Percentiles rank a stretch among this genome's conserved stretches.
Evolutionary conservation across 2,888 invertebrate species (phyloP).

Genomic region (Chrysodeixis includens): DNA sequence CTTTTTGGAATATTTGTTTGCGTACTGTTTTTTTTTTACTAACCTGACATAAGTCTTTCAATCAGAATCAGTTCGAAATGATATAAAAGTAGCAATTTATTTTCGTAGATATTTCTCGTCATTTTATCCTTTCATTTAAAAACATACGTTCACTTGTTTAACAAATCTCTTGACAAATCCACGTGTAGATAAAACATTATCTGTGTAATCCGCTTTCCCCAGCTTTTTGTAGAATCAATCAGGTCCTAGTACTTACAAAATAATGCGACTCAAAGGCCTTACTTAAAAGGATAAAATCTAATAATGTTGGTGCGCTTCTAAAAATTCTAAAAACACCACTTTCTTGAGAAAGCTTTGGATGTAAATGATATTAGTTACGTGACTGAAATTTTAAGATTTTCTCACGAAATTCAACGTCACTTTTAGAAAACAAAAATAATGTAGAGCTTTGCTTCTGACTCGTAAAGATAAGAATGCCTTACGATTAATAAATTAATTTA

Average conservation of each 20-base stretch:
- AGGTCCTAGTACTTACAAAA: constrained; percentile 15
- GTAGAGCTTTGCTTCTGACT: constrained; percentile 28
- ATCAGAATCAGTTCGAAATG: too few relatives aligned
- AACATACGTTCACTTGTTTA: too few relatives aligned
- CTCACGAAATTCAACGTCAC: constrained; percentile 36
- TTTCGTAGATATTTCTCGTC: too few relatives aligned
- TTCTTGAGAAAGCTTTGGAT: constrained; percentile 54
- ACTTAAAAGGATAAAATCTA: constrained; percentile 32
- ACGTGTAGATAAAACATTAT: not conserved
- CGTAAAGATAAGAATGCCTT: not conserved
- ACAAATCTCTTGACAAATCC: too few relatives aligned
- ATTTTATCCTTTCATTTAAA: too few relatives aligned
- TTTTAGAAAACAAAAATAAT: constrained; percentile 33
- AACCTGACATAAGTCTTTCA: too few relatives aligned
- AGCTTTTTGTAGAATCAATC: not conserved
- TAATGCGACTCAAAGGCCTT: constrained; percentile 25
- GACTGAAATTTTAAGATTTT: constrained; percentile 46
- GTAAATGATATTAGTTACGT: constrained; percentile 56
- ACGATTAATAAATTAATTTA: not conserved
- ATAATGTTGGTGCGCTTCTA: constrained; percentile 31
- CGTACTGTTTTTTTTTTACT: too few relatives aligned
- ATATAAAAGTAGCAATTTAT: too few relatives aligned
- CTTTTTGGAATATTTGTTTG: too few relatives aligned
- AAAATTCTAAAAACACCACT: constrained; percentile 40
- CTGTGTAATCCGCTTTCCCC: not conserved